phyloP scores from a whole-genome alignment of 2,888 invertebrate species.

The Melinopterus prodromus region DNA sequence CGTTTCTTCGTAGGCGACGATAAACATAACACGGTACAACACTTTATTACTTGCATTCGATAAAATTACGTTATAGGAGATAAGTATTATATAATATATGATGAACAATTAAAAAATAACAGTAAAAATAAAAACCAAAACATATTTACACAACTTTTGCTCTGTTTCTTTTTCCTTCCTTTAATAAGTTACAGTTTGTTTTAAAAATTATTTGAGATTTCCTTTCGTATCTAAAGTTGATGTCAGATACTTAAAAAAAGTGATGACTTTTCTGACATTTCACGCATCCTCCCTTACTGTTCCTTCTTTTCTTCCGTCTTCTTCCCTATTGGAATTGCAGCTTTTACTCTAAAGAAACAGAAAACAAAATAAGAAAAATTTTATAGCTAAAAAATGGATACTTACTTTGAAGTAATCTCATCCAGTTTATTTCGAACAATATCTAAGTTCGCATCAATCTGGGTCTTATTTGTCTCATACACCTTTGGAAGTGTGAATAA shows the following conservation, averaged over 20 bases:
- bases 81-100: constrained; percentile 15
- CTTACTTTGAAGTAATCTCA: constrained; percentile 90
- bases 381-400: constrained; percentile 44
- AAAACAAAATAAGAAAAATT: background rate
- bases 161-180: constrained; percentile 26
- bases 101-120: constrained; percentile 40
- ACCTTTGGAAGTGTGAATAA: constrained; percentile 96
- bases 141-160: constrained; percentile 45
- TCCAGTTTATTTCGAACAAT: constrained; percentile 87
- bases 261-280: constrained; percentile 32
- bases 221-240: constrained; percentile 20
- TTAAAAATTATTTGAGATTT: constrained; percentile 37
- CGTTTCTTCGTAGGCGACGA: background rate
- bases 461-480: constrained; percentile 93
- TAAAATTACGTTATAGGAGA: constrained; percentile 7
- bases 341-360: constrained; percentile 75
- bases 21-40: background rate
- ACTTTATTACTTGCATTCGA: constrained; percentile 17
- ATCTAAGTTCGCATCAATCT: constrained; percentile 91
- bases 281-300: constrained; percentile 66
- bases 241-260: constrained; percentile 34
- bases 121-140: constrained; percentile 36
- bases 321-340: constrained; percentile 88
- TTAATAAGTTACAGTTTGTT: constrained; percentile 43
- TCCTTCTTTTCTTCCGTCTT: constrained; percentile 86